Percentiles rank a stretch among this genome's conserved stretches.
Conservation (phyloP, 2,113 vertebrate species). For the Sinocyclocheilus rhinocerous region DNA sequence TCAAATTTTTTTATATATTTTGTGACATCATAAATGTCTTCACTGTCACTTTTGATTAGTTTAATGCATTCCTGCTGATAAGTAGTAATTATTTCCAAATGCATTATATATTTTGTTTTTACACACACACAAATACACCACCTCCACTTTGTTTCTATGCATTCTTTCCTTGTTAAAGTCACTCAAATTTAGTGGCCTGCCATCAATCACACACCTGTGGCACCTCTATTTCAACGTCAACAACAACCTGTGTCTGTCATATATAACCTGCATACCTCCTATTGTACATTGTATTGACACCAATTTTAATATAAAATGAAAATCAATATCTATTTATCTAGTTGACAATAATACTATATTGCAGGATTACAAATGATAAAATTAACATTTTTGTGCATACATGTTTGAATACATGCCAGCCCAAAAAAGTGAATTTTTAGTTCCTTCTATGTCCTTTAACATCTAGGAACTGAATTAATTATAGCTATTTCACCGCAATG, state of each 20-base stretch:
- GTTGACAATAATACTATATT: background rate
- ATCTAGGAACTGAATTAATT: slow-evolving; percentile 32
- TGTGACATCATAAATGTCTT: background rate
- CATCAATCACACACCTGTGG: background rate
- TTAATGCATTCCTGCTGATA: background rate
- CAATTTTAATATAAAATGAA: background rate
- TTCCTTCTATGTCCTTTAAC: slow-evolving; percentile 19
- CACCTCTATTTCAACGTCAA: background rate
- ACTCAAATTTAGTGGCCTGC: background rate
- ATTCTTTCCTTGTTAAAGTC: background rate
- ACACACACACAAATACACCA: background rate
- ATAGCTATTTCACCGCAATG: slow-evolving; percentile 20
- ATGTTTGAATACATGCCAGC: background rate
- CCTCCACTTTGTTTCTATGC: background rate
- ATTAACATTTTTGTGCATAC: background rate
- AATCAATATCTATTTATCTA: background rate
- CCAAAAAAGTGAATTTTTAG: background rate
- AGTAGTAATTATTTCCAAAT: background rate
- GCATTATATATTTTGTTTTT: background rate
- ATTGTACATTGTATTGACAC: background rate
- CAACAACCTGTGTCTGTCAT: background rate
- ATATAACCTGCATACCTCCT: background rate
- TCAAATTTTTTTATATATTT: background rate
- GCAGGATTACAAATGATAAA: background rate
- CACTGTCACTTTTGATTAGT: background rate